These are phyloP conservation scores for Cichladusa arquata DNA, from an alignment of 2,113 vertebrate genomes.

Conservation along the genomic window DNA sequence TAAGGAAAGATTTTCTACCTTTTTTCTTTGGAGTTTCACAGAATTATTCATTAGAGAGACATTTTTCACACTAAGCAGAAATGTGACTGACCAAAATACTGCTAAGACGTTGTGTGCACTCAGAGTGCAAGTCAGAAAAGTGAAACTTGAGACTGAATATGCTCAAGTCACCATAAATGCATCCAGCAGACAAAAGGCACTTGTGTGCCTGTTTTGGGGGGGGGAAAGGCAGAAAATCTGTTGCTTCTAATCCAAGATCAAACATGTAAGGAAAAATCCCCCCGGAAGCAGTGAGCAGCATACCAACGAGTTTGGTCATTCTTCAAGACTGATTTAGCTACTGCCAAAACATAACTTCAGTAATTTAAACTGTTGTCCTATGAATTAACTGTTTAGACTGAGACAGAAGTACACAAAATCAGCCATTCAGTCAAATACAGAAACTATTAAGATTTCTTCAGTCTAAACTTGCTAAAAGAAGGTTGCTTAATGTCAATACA, in stretches of 20 bases:
- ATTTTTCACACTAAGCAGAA: background rate
- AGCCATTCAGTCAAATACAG: background rate
- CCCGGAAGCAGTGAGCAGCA: background rate
- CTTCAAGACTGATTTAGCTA: background rate
- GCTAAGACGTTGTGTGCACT: background rate
- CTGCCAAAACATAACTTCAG: background rate
- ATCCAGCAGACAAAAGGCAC: background rate
- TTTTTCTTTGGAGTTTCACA: background rate
- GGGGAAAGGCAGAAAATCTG: background rate
- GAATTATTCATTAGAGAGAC: background rate
- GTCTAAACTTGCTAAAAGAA: background rate
- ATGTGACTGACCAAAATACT: background rate
- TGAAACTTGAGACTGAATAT: background rate
- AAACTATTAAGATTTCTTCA: background rate
- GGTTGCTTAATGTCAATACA: background rate
- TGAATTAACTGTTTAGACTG: background rate
- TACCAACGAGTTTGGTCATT: background rate
- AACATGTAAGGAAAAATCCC: background rate
- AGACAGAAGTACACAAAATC: background rate
- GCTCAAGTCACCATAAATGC: background rate
- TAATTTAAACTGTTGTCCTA: background rate
- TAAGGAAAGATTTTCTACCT: background rate
- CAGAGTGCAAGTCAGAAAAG: background rate
- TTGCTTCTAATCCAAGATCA: background rate
- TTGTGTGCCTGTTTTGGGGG: background rate